Evolutionary conservation across 2,113 vertebrate genomes (phyloP).

Genomic region (Syngnathus floridae): DNA sequence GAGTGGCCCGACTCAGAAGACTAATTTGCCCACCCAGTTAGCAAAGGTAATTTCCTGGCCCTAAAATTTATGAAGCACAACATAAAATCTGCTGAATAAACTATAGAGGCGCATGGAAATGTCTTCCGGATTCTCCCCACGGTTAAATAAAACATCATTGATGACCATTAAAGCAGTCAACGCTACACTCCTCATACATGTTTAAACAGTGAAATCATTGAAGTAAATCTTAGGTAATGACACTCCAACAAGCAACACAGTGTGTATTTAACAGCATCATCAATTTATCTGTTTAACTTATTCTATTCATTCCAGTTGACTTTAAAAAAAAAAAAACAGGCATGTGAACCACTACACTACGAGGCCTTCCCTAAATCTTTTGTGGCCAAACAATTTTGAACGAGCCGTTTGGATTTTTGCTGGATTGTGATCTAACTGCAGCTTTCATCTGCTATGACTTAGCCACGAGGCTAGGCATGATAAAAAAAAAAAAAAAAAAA

Average conservation of each 20-base stretch:
- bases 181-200: slow-evolving; percentile 21
- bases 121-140: slow-evolving; percentile 9
- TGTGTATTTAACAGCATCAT: background rate
- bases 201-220: slow-evolving; percentile 15
- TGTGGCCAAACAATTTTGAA: no score
- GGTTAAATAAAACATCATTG: slow-evolving; percentile 8
- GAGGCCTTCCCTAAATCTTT: no score
- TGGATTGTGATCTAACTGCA: no score
- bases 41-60: background rate
- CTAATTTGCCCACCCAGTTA: background rate
- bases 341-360: no score
- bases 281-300: background rate
- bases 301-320: background rate
- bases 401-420: no score
- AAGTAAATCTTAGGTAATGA: slow-evolving; percentile 33
- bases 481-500: no score
- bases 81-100: slow-evolving; percentile 23
- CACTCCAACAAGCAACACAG: slow-evolving; percentile 6
- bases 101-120: slow-evolving; percentile 8
- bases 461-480: no score
- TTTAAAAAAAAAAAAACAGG: background rate
- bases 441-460: no score
- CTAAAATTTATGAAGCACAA: background rate
- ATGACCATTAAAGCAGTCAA: slow-evolving; percentile 19
- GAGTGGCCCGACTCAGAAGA: background rate